Evolutionary conservation across 2,888 invertebrate genomes (phyloP), one percentile per base, ranked within the genome.

Genomic region (Acrobasis consociella): DNA sequence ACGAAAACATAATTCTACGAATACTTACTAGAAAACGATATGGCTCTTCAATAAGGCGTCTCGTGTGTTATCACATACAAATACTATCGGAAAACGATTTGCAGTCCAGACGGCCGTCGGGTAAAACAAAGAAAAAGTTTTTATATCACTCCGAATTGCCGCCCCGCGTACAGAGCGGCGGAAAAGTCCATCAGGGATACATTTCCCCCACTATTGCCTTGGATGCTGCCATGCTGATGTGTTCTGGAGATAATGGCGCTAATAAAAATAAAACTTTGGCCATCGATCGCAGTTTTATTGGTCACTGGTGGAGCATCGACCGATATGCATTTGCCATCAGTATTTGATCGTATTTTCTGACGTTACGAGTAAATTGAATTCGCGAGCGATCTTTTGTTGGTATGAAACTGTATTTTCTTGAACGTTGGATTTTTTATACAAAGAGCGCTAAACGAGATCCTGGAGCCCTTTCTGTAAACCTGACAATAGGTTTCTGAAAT

Each of bases 21-120:
- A 60, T 62, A 60, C 51, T 62, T 53, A 13, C 52, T 13, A 42
- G 58, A 58, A 46, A 46, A 59, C 53, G 50, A 39, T 31, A 74
- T 66, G 63, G 63, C 66, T 72, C 75, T 68, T 76, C 73, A 71
- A 70, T 70, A 67, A 62, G 37, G 55, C 37, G 73, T 71, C 74
- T 76, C 79, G 74, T 82, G 80, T 84, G 85, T 87, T 85, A 87
- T 87, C 85, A 86, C 83, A 82, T 80, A 86, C 82, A 85, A 87
- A 84, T 83, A 81, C 77, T 89, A 89, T 89, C 76, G 88, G 89
- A 88, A 89, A 89, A 89, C 90, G 85, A 89, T 90, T 89, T 82
- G 76, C 74, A 76, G 78, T 80, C 83, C 82, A 81, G 83, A 82
- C 81, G 80, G 69, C 38, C 68, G 73, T 73, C 76, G 77, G 73